These are phyloP conservation scores for Grus americana DNA, from an alignment of 2,113 vertebrate genomes.

Conservation along the genomic window DNA sequence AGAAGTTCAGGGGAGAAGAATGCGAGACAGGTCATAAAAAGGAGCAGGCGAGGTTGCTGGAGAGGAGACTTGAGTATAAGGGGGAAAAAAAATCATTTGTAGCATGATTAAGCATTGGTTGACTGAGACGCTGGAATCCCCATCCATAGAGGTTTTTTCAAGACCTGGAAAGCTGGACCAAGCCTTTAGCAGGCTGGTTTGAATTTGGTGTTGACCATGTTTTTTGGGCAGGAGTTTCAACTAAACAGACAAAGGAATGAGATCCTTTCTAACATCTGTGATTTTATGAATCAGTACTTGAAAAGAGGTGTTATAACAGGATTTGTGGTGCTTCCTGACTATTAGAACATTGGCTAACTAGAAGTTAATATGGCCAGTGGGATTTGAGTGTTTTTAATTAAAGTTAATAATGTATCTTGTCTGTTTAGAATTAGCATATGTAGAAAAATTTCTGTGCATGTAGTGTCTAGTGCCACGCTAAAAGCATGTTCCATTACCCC, in stretches of 20 bases:
- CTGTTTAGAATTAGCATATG: not conserved
- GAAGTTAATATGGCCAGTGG: rapidly evolving
- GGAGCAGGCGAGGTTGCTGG: not conserved
- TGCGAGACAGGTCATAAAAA: not conserved
- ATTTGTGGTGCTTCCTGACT: not conserved
- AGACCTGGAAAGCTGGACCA: not conserved
- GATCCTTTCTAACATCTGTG: not conserved
- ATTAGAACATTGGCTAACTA: not conserved
- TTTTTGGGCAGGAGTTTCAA: not conserved
- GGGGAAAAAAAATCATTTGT: not conserved
- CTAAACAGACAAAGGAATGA: not conserved
- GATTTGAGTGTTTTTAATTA: not conserved
- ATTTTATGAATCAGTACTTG: not conserved
- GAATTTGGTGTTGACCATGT: not conserved
- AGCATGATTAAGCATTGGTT: not conserved
- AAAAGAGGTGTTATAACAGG: not conserved
- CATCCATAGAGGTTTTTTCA: not conserved
- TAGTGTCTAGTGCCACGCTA: not conserved
- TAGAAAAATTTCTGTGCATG: not conserved
- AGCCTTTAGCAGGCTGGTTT: not conserved
- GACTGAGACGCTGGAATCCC: not conserved
- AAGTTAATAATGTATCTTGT: not conserved
- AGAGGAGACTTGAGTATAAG: not conserved
- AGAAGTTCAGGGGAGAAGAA: not conserved
- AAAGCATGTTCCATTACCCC: not conserved